A percentile compares a stretch with the other conserved stretches of the same genome.
Evolutionary conservation across 2,113 vertebrate genomes (phyloP).

Genomic region (Cyanocitta stelleri): DNA sequence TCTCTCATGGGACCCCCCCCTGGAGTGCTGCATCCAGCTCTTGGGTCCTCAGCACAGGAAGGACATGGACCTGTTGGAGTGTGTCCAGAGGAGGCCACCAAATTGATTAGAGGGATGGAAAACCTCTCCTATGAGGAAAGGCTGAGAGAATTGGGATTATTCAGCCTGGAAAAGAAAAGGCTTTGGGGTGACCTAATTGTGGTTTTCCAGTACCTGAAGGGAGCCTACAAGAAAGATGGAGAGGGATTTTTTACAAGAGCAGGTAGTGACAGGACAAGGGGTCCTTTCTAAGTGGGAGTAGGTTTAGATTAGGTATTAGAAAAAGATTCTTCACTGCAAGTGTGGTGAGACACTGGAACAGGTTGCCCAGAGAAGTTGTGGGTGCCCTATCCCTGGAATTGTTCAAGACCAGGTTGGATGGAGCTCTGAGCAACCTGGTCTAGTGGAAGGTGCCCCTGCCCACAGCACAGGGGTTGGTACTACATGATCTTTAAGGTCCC

Average conservation of each 20-base stretch:
- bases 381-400: not conserved
- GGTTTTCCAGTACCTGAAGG: not conserved
- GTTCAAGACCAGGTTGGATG: not conserved
- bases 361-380: not conserved
- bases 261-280: not conserved
- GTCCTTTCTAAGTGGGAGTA: not conserved
- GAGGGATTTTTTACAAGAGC: not conserved
- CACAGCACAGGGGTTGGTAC: fast-evolving
- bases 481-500: not conserved
- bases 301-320: not conserved
- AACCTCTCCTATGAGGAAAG: not conserved
- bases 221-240: not conserved
- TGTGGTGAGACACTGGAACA: not conserved
- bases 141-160: not conserved
- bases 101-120: not conserved
- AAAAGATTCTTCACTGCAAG: not conserved
- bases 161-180: not conserved
- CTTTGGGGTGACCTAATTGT: not conserved
- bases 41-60: not conserved
- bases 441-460: not conserved
- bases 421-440: not conserved
- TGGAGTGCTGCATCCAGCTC: not conserved
- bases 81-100: not conserved
- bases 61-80: not conserved
- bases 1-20: not conserved